A percentile compares a stretch with the other conserved stretches of the same genome.
phyloP scores from a whole-genome alignment of 2,113 vertebrate genomes.

The Psettodes erumei region DNA sequence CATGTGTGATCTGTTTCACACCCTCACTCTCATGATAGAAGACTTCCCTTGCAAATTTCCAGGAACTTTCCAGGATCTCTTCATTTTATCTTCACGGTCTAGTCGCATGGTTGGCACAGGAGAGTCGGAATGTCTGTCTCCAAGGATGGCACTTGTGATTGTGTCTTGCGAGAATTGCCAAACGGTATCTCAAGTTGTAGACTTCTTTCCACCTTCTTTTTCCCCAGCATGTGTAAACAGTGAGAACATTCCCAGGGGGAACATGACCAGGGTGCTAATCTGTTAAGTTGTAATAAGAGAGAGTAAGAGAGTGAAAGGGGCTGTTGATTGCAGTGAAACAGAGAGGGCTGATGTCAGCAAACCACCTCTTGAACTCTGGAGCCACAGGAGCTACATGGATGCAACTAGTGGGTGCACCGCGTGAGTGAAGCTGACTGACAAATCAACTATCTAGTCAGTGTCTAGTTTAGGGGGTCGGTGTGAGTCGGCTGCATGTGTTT shows the following conservation, averaged over 20 bases:
- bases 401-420: neutral
- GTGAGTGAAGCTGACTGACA: constrained; percentile 31
- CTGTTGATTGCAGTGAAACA: constrained; percentile 28
- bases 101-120: constrained; percentile 23
- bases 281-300: constrained; percentile 27
- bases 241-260: constrained; percentile 8
- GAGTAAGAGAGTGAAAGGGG: constrained; percentile 28
- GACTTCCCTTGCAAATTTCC: constrained; percentile 24
- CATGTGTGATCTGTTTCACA: constrained; percentile 34
- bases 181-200: neutral
- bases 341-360: constrained; percentile 42
- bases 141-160: constrained; percentile 28
- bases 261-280: constrained; percentile 45
- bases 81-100: constrained; percentile 4
- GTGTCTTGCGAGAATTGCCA: constrained; percentile 13
- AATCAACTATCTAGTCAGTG: constrained; percentile 19
- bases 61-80: neutral
- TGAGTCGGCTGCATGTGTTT: constrained; percentile 40
- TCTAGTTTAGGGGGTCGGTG: constrained; percentile 19
- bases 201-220: constrained; percentile 15
- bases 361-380: constrained; percentile 44
- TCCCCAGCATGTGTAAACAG: constrained; percentile 15
- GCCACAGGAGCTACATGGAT: neutral
- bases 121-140: neutral
- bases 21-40: neutral